Evolutionary conservation across 2,888 invertebrate genomes (phyloP).

Genomic region (Lottia gigantea): DNA sequence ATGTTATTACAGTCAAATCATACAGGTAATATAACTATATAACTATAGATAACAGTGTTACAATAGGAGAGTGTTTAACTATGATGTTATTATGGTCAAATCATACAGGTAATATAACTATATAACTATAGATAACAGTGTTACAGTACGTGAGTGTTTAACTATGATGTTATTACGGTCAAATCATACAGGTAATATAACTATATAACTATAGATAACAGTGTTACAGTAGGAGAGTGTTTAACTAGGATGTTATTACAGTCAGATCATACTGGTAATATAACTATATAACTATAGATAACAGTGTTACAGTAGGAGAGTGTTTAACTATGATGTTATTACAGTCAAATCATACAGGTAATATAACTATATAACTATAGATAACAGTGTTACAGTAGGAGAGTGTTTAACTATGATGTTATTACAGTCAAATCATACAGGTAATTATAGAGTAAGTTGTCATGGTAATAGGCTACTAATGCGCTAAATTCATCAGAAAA

Average conservation of each 20-base stretch:
- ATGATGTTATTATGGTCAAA: constrained; percentile 45
- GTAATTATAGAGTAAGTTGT: not conserved
- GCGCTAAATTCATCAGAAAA: no score
- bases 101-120: constrained; percentile 40
- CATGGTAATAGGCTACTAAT: no score
- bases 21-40: constrained; percentile 38
- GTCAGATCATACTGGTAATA: constrained; percentile 45
- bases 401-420: constrained; percentile 18
- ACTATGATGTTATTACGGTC: constrained; percentile 43
- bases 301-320: constrained; percentile 22
- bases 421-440: no score
- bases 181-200: constrained; percentile 43
- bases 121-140: constrained; percentile 35
- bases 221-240: constrained; percentile 46
- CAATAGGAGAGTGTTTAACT: constrained; percentile 49
- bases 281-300: constrained; percentile 25
- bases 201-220: constrained; percentile 32
- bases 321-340: constrained; percentile 16
- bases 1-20: constrained; percentile 45
- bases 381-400: constrained; percentile 27
- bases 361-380: no score
- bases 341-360: no score
- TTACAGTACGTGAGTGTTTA: constrained; percentile 49
- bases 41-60: constrained; percentile 37
- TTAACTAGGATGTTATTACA: constrained; percentile 45